Evolutionary conservation across 2,113 vertebrate genomes (phyloP).

Genomic region (Nothocercus julius): DNA sequence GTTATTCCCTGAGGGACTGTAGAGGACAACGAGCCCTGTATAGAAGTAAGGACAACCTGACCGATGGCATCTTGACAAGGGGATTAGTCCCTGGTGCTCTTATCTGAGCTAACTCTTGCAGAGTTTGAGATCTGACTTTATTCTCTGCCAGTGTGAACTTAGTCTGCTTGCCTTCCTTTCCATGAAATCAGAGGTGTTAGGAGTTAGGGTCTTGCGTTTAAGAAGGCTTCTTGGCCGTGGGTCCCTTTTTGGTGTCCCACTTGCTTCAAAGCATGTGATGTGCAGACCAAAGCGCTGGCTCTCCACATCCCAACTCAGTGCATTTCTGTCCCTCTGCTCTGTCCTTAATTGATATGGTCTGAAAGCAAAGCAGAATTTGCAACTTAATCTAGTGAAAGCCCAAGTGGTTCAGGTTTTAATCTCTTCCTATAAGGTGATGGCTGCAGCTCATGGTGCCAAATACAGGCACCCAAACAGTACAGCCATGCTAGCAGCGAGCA

Average conservation of each 20-base stretch:
- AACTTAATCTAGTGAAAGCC: constrained; percentile 26
- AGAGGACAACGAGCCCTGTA: neutral
- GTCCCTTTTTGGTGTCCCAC: neutral
- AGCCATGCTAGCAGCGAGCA: constrained; percentile 4
- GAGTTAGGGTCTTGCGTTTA: neutral
- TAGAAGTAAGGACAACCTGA: neutral
- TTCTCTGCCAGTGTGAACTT: neutral
- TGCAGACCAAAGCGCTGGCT: neutral
- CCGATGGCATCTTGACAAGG: neutral
- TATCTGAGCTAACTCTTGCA: neutral
- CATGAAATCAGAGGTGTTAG: neutral
- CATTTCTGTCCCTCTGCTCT: neutral
- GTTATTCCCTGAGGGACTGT: neutral
- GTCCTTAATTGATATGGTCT: constrained; percentile 19
- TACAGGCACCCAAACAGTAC: constrained; percentile 51
- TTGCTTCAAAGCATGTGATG: neutral
- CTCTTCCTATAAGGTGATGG: constrained; percentile 43
- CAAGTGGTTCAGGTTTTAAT: constrained; percentile 40
- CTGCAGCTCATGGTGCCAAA: constrained; percentile 32
- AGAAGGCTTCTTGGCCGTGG: neutral
- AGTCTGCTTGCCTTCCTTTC: neutral
- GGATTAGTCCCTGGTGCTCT: neutral
- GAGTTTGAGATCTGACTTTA: neutral
- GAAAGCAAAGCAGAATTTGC: constrained; percentile 31
- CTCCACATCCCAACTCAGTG: neutral